Evolutionary conservation across 2,888 invertebrate species (phyloP).

Genomic region (Andrena flavipes): DNA sequence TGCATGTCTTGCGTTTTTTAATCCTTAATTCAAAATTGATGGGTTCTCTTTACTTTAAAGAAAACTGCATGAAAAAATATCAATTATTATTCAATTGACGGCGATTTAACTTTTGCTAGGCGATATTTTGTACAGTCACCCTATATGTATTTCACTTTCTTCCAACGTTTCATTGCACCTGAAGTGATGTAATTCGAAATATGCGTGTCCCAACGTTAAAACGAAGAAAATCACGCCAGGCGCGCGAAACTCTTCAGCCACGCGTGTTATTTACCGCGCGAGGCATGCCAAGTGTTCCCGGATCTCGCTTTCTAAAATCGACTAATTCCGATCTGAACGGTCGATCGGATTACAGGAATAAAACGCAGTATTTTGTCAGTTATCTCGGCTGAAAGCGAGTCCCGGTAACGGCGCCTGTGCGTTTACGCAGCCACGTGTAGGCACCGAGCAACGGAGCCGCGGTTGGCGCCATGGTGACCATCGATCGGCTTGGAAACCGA

Average conservation of each 20-base stretch:
- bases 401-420: constrained; percentile 52
- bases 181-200: neutral
- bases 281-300: neutral
- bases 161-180: too few species aligned
- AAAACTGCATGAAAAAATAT: too few species aligned
- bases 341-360: constrained; percentile 18
- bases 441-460: constrained; percentile 36
- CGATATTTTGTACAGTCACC: too few species aligned
- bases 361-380: constrained; percentile 39
- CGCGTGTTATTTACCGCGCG: neutral
- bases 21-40: too few species aligned
- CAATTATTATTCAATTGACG: too few species aligned
- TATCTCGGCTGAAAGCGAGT: constrained; percentile 34
- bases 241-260: constrained; percentile 2
- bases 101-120: too few species aligned
- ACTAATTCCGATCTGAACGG: neutral
- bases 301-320: neutral
- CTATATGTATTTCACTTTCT: too few species aligned
- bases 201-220: neutral
- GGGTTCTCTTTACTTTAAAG: too few species aligned
- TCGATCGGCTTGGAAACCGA: constrained; percentile 62
- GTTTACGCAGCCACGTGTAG: constrained; percentile 56
- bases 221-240: neutral
- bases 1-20: too few species aligned
- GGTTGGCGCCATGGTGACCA: constrained; percentile 65